These are phyloP conservation scores for Burhinus oedicnemus DNA, from an alignment of 2,113 vertebrate genomes.

Conservation along the genomic window DNA sequence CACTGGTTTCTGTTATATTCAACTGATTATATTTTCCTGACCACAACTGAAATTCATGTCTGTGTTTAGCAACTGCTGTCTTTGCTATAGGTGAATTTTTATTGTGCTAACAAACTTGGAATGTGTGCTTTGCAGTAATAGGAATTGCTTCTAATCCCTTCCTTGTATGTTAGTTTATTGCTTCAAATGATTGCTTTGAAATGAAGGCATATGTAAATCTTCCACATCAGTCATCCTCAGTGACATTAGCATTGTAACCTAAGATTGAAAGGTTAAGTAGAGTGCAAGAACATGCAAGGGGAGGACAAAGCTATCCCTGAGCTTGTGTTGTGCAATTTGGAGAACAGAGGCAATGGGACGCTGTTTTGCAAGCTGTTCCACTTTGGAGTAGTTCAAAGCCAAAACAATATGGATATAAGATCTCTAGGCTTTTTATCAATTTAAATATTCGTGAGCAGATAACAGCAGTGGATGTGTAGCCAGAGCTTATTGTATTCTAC, in stretches of 20 bases:
- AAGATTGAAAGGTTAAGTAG: background rate
- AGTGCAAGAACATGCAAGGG: background rate
- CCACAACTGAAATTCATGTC: background rate
- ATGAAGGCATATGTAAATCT: background rate
- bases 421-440: background rate
- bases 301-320: background rate
- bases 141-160: background rate
- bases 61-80: background rate
- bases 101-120: background rate
- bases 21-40: slow-evolving; percentile 1
- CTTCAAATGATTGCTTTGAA: background rate
- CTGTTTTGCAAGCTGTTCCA: background rate
- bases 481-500: background rate
- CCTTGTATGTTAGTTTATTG: background rate
- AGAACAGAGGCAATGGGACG: background rate
- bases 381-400: background rate
- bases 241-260: background rate
- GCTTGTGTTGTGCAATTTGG: background rate
- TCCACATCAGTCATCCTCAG: background rate
- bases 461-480: background rate
- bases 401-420: background rate
- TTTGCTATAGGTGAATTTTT: background rate
- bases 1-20: background rate
- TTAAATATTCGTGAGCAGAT: background rate
- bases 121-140: background rate